A percentile compares a stretch with the other conserved stretches of the same genome.
phyloP scores from a whole-genome alignment of 2,888 invertebrate species.

The Trissoscelio sp. region DNA sequence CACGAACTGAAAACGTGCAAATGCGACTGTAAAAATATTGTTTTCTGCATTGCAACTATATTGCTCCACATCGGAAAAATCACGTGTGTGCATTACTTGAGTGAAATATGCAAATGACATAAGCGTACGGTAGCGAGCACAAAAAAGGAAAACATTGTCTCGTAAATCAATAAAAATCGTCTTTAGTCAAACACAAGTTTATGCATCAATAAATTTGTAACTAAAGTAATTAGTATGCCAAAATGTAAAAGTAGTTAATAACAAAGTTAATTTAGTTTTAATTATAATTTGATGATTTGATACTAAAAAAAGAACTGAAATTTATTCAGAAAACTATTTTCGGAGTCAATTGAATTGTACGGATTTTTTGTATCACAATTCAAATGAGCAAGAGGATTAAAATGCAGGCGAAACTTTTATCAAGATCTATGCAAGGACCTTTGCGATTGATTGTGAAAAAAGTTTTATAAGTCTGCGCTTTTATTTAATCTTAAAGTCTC shows the following conservation, averaged over 20 bases:
- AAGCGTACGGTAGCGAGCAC: slow-evolving; percentile 10
- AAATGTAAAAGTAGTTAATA: too few relatives aligned
- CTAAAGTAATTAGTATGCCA: too few relatives aligned
- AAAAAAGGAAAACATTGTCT: slow-evolving; percentile 22
- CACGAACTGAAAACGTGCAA: slow-evolving; percentile 31
- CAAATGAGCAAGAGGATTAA: neutral
- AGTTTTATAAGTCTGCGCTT: slow-evolving; percentile 22
- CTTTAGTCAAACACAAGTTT: too few relatives aligned
- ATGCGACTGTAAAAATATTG: slow-evolving; percentile 40
- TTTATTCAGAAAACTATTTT: neutral
- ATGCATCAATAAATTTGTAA: too few relatives aligned
- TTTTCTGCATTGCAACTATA: slow-evolving; percentile 22
- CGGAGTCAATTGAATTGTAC: neutral
- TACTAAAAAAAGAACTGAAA: too few relatives aligned
- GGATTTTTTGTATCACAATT: neutral
- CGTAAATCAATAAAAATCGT: too few relatives aligned
- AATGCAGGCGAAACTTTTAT: neutral
- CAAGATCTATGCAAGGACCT: slow-evolving; percentile 24
- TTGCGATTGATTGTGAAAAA: slow-evolving; percentile 30
- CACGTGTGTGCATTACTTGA: slow-evolving; percentile 15
- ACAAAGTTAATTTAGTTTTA: too few relatives aligned
- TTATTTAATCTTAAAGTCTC: slow-evolving; percentile 33
- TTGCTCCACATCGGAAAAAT: slow-evolving; percentile 25
- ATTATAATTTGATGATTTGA: too few relatives aligned
- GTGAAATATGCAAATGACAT: slow-evolving; percentile 33